Evolutionary conservation across 2,113 vertebrate genomes (phyloP).

Genomic region (Ptilorrhoa leucosticta): DNA sequence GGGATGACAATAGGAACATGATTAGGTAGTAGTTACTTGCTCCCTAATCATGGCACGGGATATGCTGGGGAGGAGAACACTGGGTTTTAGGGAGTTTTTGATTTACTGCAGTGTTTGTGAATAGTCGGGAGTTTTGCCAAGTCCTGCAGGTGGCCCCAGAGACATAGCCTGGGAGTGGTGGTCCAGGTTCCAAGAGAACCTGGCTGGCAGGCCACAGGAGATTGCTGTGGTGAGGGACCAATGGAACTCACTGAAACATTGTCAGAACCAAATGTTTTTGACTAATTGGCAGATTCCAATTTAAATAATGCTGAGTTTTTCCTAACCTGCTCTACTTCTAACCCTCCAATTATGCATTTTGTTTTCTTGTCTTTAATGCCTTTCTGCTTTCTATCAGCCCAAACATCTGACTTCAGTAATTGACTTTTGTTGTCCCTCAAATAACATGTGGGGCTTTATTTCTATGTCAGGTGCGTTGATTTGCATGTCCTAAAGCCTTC

Average conservation of each 20-base stretch:
- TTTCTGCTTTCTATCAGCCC: neutral
- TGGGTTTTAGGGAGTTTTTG: neutral
- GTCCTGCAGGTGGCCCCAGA: neutral
- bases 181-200: neutral
- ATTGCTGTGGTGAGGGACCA: neutral
- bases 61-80: neutral
- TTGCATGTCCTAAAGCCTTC: neutral
- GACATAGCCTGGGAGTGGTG: too few relatives aligned
- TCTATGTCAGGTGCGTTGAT: neutral
- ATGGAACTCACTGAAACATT: neutral
- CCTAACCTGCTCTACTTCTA: neutral
- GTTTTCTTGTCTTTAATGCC: neutral
- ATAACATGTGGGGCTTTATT: neutral
- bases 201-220: too few relatives aligned
- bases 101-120: neutral
- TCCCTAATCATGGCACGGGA: neutral
- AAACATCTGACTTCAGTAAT: neutral
- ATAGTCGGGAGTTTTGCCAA: neutral
- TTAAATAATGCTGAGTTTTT: neutral
- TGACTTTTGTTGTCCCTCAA: neutral
- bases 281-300: neutral
- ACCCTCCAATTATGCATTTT: neutral
- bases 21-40: neutral
- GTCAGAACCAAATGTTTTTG: neutral
- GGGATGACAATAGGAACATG: neutral